A percentile compares a stretch with the other conserved stretches of the same genome.
phyloP scores from a whole-genome alignment of 2,113 vertebrate species.

The Ochotona curzoniae region DNA sequence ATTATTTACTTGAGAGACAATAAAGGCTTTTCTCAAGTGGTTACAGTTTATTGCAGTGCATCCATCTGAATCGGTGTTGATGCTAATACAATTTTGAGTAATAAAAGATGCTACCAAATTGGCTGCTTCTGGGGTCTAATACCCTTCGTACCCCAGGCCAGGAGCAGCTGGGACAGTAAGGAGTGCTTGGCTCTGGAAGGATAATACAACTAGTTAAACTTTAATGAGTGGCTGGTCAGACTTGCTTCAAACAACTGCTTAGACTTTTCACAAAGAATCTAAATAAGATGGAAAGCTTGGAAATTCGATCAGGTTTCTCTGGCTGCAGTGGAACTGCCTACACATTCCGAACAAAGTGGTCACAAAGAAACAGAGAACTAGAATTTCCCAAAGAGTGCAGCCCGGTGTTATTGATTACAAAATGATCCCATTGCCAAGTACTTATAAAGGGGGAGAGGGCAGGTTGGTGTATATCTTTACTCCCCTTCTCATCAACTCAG shows the following conservation, averaged over 20 bases:
- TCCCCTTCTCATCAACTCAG: fast-evolving
- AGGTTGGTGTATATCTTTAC: conserved; percentile 17
- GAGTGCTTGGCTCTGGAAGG: neutral
- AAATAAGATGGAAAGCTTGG: conserved; percentile 48
- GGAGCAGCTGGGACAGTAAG: neutral
- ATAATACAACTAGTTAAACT: conserved; percentile 18
- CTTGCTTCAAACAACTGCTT: conserved; percentile 48
- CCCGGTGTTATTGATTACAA: conserved; percentile 17
- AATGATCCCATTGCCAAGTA: conserved; percentile 29
- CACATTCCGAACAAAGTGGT: conserved; percentile 32
- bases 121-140: conserved; percentile 59
- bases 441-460: neutral
- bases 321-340: conserved; percentile 7
- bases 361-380: conserved; percentile 33
- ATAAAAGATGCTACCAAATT: conserved; percentile 70
- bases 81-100: conserved; percentile 73
- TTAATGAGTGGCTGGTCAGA: conserved; percentile 53
- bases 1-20: conserved; percentile 82
- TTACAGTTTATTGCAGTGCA: conserved; percentile 71
- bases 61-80: conserved; percentile 76
- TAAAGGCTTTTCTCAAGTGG: conserved; percentile 79
- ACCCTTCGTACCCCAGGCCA: conserved; percentile 55
- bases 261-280: conserved; percentile 29
- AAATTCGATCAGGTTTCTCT: conserved; percentile 31
- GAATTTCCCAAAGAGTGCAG: conserved; percentile 5